These are phyloP conservation scores for Oceanodroma tethys DNA, from an alignment of 2,113 vertebrate species.

Conservation along the genomic window DNA sequence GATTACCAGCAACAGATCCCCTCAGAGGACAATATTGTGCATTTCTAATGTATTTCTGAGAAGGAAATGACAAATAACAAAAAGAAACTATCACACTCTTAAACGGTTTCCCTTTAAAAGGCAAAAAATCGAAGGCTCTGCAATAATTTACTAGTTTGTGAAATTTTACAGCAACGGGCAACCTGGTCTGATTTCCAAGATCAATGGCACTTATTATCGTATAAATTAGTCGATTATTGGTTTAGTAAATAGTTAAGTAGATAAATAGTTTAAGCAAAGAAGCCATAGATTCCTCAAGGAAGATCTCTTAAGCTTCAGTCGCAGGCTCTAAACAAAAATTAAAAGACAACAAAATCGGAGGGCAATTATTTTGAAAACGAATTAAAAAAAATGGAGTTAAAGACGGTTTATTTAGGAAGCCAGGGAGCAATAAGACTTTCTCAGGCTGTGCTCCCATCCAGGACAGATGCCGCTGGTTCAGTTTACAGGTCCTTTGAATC, in stretches of 20 bases:
- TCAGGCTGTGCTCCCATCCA: neutral
- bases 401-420: slow-evolving; percentile 29
- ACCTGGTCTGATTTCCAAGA: neutral
- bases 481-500: slow-evolving; percentile 52
- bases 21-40: neutral
- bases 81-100: neutral
- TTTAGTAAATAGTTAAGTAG: slow-evolving; percentile 34
- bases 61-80: neutral
- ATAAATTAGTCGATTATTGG: slow-evolving; percentile 24
- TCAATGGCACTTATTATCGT: neutral
- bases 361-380: slow-evolving; percentile 46
- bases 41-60: neutral
- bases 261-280: slow-evolving; percentile 35
- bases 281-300: neutral
- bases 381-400: slow-evolving; percentile 24
- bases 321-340: neutral
- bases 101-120: neutral
- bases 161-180: neutral
- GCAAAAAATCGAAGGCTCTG: neutral
- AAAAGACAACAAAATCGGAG: neutral
- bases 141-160: neutral
- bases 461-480: slow-evolving; percentile 64
- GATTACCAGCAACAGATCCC: neutral
- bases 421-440: slow-evolving; percentile 16
- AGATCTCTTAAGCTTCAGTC: slow-evolving; percentile 7